Percentiles rank a stretch among this genome's conserved stretches.
Evolutionary conservation across 2,888 invertebrate genomes (phyloP).

Genomic region (Julus scandinavius): DNA sequence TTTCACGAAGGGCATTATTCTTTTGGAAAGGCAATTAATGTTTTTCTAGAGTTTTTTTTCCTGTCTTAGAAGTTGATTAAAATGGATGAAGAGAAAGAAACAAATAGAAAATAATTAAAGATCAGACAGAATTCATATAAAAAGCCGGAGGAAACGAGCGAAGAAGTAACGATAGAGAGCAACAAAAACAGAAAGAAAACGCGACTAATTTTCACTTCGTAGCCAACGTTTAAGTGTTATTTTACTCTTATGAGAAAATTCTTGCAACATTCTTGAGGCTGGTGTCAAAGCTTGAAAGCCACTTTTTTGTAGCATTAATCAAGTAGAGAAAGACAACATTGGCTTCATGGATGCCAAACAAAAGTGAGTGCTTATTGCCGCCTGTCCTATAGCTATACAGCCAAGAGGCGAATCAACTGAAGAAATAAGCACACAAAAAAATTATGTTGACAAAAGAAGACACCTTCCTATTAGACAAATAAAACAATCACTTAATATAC

Average conservation of each 20-base stretch:
- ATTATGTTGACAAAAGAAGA: slow-evolving; percentile 26
- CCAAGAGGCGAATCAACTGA: not conserved
- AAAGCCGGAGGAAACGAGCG: slow-evolving; percentile 10
- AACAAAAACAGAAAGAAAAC: not conserved
- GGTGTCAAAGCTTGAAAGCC: slow-evolving; percentile 35
- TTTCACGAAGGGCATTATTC: slow-evolving; percentile 15
- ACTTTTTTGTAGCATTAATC: slow-evolving; percentile 33
- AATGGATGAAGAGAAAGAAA: slow-evolving; percentile 23
- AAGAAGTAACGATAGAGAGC: not conserved
- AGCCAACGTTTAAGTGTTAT: slow-evolving; percentile 31
- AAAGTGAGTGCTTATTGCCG: not conserved
- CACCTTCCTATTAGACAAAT: slow-evolving; percentile 28
- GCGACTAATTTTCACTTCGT: slow-evolving; percentile 40
- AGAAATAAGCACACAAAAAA: not conserved
- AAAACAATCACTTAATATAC: slow-evolving; percentile 36
- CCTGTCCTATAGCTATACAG: not conserved
- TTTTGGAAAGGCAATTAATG: slow-evolving; percentile 28
- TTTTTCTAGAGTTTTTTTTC: not conserved
- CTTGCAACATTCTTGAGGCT: slow-evolving; percentile 30
- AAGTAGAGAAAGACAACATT: slow-evolving; percentile 28
- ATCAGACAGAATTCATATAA: slow-evolving; percentile 40
- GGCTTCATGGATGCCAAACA: slow-evolving; percentile 17
- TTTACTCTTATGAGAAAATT: slow-evolving; percentile 36
- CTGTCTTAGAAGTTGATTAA: slow-evolving; percentile 2
- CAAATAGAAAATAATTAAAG: slow-evolving; percentile 45